These are phyloP conservation scores for Argynnis bischoffii DNA, from an alignment of 2,888 invertebrate genomes.

Conservation along the genomic window DNA sequence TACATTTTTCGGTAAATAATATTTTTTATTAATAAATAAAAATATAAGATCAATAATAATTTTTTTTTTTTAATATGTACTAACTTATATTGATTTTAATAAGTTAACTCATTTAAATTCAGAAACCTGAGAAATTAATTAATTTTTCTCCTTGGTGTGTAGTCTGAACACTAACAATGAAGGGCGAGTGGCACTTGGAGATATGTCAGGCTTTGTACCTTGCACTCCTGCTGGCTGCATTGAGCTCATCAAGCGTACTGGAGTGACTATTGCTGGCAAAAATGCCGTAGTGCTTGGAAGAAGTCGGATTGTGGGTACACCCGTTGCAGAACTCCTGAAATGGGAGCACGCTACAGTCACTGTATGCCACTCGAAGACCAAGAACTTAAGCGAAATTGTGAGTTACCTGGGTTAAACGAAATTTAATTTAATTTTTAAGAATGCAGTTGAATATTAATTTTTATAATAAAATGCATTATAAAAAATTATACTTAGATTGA, in stretches of 20 bases:
- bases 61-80: too few relatives aligned
- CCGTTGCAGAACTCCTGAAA: constrained; percentile 95
- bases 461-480: too few relatives aligned
- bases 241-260: constrained; percentile 92
- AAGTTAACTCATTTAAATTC: too few relatives aligned
- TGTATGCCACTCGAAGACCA: constrained; percentile 97
- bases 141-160: constrained; percentile 30
- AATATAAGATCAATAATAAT: too few relatives aligned
- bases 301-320: constrained; percentile 98
- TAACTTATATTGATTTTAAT: too few relatives aligned
- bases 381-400: constrained; percentile 89
- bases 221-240: constrained; percentile 98
- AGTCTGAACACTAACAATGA: constrained; percentile 96
- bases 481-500: too few relatives aligned
- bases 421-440: neutral
- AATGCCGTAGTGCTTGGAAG: constrained; percentile 97
- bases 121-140: too few relatives aligned
- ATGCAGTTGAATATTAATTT: too few relatives aligned
- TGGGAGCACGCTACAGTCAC: constrained; percentile 99
- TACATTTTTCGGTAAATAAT: too few relatives aligned
- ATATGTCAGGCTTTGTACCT: constrained; percentile 94
- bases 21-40: too few relatives aligned
- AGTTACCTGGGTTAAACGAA: constrained; percentile 42
- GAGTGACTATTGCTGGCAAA: constrained; percentile 89
- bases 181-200: constrained; percentile 94